Evolutionary conservation across 2,113 vertebrate species (phyloP), one percentile per base, ranked within the genome.

Genomic region (Brachionichthys hirsutus): DNA sequence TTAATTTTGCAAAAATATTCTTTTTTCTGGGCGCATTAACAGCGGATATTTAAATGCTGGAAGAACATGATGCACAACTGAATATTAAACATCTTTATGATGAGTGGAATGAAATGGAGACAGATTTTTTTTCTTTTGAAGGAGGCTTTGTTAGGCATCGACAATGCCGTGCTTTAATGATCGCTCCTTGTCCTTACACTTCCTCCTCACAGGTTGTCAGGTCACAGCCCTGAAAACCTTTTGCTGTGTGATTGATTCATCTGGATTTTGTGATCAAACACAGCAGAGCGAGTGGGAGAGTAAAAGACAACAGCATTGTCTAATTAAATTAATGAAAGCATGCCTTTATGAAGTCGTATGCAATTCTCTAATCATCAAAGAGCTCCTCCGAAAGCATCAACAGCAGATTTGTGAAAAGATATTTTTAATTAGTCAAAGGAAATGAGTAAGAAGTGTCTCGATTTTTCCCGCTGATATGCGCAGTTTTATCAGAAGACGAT

Each of bases 401-500:
- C 80, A 70, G 54, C 70, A 65, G 54, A 78, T 80, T 75, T 74
- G 60, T 72, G 62, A 78, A 80, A 76, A 77, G 62, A 81, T 73
- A 77, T 75, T 86, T 84, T 78, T 83, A 87, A 87, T 87, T 85
- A 87, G 76, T 78, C 55, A 2, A 47, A 74, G 55, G 19, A 36
- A 83, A 78, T 74, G 76, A 78, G 70, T 66, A 19, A 75, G 64
- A 78, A 72, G 68, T 77, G 70, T 65, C 67, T 73, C 43, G 53
- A 77, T 79, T 73, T 78, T 34, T 70, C 40, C 52, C 16, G 57
- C 70, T 76, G 72, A 85, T 85, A 82, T 62, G 47, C 10, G 30
- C 47, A 75, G 78, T 83, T 87, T n/a, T 79, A 86, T 85, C 85
- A 82, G 69, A 82, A 83, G 82, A 83, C 76, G 70, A 75, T 62